A percentile compares a stretch with the other conserved stretches of the same genome.
phyloP scores from a whole-genome alignment of 2,113 vertebrate species.

The Cynocephalus volans region DNA sequence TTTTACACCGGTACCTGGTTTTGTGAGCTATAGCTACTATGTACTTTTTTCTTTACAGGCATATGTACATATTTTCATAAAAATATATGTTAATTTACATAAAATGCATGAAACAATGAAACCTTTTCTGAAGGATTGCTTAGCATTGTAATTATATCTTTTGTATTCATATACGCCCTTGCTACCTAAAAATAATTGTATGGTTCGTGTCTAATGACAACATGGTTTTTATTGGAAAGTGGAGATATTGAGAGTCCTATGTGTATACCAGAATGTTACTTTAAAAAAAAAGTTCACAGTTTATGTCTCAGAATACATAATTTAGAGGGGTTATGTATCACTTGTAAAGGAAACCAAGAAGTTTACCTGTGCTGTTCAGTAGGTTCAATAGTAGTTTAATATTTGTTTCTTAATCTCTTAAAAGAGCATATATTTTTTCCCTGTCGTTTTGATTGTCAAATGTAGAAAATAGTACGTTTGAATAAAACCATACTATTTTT shows the following conservation, averaged over 20 bases:
- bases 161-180: neutral
- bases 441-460: slow-evolving; percentile 55
- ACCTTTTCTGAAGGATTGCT: slow-evolving; percentile 1
- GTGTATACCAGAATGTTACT: neutral
- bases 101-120: slow-evolving; percentile 1
- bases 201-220: neutral
- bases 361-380: neutral
- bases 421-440: neutral
- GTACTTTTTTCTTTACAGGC: neutral
- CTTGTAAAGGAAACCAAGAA: slow-evolving; percentile 33
- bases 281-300: neutral
- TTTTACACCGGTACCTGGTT: slow-evolving; percentile 28
- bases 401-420: slow-evolving; percentile 44
- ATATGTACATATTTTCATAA: neutral
- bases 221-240: slow-evolving; percentile 35
- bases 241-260: neutral
- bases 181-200: neutral
- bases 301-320: slow-evolving; percentile 3
- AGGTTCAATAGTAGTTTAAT: neutral
- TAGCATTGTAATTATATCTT: neutral
- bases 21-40: neutral
- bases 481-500: slow-evolving; percentile 46
- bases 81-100: slow-evolving; percentile 16
- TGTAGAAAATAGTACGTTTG: slow-evolving; percentile 23
- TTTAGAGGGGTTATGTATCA: slow-evolving; percentile 38